These are phyloP conservation scores for Diachasma alloeum DNA, from an alignment of 1,140 invertebrate genomes.

Conservation along the genomic window DNA sequence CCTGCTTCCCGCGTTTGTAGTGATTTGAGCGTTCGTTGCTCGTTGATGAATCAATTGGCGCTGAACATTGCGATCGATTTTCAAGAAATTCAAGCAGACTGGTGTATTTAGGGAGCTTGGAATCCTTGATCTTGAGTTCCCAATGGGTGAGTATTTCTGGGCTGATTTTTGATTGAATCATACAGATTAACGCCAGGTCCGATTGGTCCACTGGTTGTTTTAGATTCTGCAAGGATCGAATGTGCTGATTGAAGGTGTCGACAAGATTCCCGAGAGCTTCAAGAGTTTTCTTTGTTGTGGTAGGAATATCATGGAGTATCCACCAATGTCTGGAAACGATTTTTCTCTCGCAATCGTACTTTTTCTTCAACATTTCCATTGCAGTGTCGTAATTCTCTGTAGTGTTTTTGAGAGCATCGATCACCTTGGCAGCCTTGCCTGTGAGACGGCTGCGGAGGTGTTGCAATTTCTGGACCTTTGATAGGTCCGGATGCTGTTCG, in stretches of 20 bases:
- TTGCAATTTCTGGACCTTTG: constrained; percentile 43
- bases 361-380: constrained; percentile 46
- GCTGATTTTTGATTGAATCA: constrained; percentile 21
- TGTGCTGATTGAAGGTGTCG: constrained; percentile 30
- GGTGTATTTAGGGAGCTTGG: background rate
- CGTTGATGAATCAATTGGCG: background rate
- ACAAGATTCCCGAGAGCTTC: constrained; percentile 24
- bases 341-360: too few species aligned
- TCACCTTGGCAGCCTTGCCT: too few species aligned
- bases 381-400: constrained; percentile 50
- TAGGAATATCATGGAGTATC: constrained; percentile 33
- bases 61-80: background rate
- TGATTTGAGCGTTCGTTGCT: background rate
- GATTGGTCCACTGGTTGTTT: too few species aligned
- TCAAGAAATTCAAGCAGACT: constrained; percentile 11
- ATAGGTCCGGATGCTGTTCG: constrained; percentile 36
- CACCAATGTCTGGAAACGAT: constrained; percentile 50
- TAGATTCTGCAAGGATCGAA: constrained; percentile 29
- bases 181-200: constrained; percentile 24
- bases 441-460: constrained; percentile 44
- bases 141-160: background rate
- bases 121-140: constrained; percentile 3
- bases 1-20: background rate
- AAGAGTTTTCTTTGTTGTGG: constrained; percentile 31
- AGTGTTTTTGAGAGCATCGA: constrained; percentile 44